These are phyloP conservation scores for Gnatocerus cornutus DNA, from an alignment of 2,888 invertebrate genomes.

Conservation along the genomic window DNA sequence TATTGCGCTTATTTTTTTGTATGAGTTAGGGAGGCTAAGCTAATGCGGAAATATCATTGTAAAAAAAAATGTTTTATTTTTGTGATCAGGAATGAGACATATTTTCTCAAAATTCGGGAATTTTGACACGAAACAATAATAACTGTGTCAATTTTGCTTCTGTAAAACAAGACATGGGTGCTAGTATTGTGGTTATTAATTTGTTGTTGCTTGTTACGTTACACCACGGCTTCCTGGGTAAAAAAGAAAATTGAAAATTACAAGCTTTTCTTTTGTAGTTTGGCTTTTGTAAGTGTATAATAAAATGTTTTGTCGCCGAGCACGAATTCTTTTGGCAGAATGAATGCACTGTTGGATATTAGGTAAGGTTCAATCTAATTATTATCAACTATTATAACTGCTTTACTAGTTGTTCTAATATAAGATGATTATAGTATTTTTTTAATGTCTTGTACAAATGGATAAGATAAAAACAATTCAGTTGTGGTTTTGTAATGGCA, in stretches of 20 bases:
- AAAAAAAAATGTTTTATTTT: conserved; percentile 39
- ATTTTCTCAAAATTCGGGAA: conserved; percentile 26
- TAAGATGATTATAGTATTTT: conserved; percentile 62
- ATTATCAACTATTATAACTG: conserved; percentile 61
- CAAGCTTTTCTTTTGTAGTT: conserved; percentile 50
- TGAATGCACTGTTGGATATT: conserved; percentile 68
- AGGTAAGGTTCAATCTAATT: conserved; percentile 66
- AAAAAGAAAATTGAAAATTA: conserved; percentile 26
- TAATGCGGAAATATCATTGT: conserved; percentile 46
- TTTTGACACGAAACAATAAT: conserved; percentile 43
- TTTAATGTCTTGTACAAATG: conserved; percentile 62
- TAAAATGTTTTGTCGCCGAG: conserved; percentile 64
- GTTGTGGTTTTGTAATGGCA: conserved; percentile 51
- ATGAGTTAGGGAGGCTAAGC: conserved; percentile 36
- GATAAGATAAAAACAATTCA: conserved; percentile 45
- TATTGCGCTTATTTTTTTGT: conserved; percentile 47
- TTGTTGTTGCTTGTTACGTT: conserved; percentile 66
- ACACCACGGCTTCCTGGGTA: conserved; percentile 34
- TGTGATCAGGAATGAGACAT: conserved; percentile 27
- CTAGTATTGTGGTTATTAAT: conserved; percentile 64
- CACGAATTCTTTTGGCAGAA: conserved; percentile 59
- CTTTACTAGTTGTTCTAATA: conserved; percentile 63
- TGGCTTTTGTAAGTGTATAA: conserved; percentile 66
- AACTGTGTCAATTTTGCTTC: conserved; percentile 51
- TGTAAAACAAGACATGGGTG: conserved; percentile 62